Conservation (phyloP, 2,888 invertebrate species). For the Leptinotarsa tumamoca region DNA sequence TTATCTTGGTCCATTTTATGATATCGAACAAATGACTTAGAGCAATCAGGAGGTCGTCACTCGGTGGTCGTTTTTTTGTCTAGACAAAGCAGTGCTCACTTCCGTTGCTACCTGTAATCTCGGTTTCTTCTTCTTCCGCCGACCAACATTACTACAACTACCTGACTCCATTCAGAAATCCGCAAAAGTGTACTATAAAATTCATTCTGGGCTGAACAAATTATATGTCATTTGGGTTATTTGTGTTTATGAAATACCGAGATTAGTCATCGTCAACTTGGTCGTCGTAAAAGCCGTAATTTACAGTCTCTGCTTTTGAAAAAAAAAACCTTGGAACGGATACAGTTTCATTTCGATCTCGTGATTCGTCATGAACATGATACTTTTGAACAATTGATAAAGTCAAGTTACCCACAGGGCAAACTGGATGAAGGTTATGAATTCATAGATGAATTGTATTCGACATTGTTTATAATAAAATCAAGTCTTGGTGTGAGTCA, state of each 20-base stretch:
- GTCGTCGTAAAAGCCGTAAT: background rate
- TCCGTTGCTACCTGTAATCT: slow-evolving; percentile 54
- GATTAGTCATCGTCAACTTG: slow-evolving; percentile 19
- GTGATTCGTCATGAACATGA: background rate
- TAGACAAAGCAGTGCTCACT: slow-evolving; percentile 48
- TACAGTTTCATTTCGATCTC: background rate
- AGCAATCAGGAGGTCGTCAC: slow-evolving; percentile 37
- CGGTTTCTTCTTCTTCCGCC: slow-evolving; percentile 36
- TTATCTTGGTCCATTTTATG: slow-evolving; percentile 34
- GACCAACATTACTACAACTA: slow-evolving; percentile 31
- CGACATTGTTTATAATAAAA: no score
- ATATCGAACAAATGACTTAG: slow-evolving; percentile 33
- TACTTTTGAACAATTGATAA: no score
- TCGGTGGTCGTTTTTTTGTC: slow-evolving; percentile 51
- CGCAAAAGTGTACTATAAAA: slow-evolving; percentile 33
- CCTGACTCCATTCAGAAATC: slow-evolving; percentile 35
- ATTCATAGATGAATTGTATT: no score
- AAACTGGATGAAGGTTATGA: no score
- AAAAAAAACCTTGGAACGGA: background rate
- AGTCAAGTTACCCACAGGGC: no score
- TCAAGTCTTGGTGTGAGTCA: no score
- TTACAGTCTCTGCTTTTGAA: background rate
- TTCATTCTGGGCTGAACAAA: slow-evolving; percentile 23
- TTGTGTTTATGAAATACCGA: slow-evolving; percentile 35
- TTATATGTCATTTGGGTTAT: slow-evolving; percentile 34